Evolutionary conservation across 1,140 invertebrate species (phyloP), one percentile per base, ranked within the genome.

Genomic region (Vanessa tameamea): DNA sequence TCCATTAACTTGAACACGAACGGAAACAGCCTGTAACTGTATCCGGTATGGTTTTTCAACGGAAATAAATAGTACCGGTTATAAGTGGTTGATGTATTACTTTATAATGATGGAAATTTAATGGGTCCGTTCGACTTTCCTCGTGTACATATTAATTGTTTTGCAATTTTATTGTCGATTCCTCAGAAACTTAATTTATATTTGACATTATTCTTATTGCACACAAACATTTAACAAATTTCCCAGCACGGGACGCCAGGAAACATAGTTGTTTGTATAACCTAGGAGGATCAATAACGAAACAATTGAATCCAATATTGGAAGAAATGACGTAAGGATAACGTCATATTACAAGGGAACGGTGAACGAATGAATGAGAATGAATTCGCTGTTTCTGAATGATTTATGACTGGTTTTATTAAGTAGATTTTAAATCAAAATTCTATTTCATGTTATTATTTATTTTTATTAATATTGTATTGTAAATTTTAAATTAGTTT

Each of bases 1-100:
- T 43, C 50, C 61, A 71, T 71, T 71, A 71, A 64, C 26, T 31
- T 64, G 69, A 71, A 64, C 69, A 64, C 48, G 61, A 55, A 20
- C 61, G 69, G 69, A 71, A 53, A 71, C 64, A 59, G 55, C 55
- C 55, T 48, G 63, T 65, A 65, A 72, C 63, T 47, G 31, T 47
- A 23, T 72, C 69, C 69, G 69, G 69, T 72, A 43, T 64, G 69
- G 50, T 65, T 72, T 72, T 72, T 64, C 57, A 64, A n/a, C 69
- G 69, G 69, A 72, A 65, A 55, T 16, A n/a, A 31, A 64, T 47
- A 53, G 61, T 65, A 63, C 15, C 50, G 61, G 63, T 37, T 72
- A 65, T 72, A 50, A 65, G 69, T 55, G 50, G 31, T 47, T 72
- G 51, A 72, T 57, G 15, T 72, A 65, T 72, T 65, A 47, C 31